Percentiles rank a stretch among this genome's conserved stretches.
These are phyloP conservation scores for Chloropsis cyanopogon DNA, from an alignment of 2,113 vertebrate species.

Conservation along the genomic window DNA sequence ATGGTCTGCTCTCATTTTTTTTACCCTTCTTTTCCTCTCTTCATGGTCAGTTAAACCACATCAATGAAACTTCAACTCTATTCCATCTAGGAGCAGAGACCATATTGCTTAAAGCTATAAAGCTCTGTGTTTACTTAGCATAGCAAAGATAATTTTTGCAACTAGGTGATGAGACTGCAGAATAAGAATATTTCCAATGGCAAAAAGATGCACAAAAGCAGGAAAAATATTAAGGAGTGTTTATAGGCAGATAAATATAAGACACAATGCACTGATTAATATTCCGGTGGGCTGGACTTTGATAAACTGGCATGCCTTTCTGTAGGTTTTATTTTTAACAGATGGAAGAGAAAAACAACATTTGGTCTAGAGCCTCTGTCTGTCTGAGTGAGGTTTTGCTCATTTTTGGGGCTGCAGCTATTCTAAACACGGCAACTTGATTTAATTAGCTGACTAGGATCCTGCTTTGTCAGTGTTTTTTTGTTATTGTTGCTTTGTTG, in stretches of 20 bases:
- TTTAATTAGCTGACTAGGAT: constrained; percentile 45
- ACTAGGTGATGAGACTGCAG: background rate
- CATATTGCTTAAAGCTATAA: background rate
- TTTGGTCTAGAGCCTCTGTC: constrained; percentile 48
- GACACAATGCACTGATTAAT: constrained; percentile 29
- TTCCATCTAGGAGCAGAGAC: background rate
- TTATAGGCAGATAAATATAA: background rate
- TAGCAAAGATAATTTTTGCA: background rate
- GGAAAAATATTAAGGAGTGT: background rate
- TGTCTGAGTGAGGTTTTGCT: constrained; percentile 53
- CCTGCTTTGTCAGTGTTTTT: background rate
- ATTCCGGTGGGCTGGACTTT: constrained; percentile 14
- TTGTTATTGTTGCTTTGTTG: background rate
- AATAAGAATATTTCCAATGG: background rate
- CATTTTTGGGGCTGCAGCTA: constrained; percentile 29
- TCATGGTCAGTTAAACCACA: background rate
- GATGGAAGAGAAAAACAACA: constrained; percentile 63
- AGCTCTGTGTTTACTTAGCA: background rate
- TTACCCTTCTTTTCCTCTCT: background rate
- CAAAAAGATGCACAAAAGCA: background rate
- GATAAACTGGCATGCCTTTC: background rate
- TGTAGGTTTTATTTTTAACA: constrained; percentile 61
- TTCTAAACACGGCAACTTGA: constrained; percentile 27
- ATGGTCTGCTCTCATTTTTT: background rate
- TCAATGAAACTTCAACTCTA: background rate